A percentile compares a stretch with the other conserved stretches of the same genome.
These are phyloP conservation scores for Rousettus madagascariensis DNA, from an alignment of 2,797 vertebrate genomes.

Conservation along the genomic window DNA sequence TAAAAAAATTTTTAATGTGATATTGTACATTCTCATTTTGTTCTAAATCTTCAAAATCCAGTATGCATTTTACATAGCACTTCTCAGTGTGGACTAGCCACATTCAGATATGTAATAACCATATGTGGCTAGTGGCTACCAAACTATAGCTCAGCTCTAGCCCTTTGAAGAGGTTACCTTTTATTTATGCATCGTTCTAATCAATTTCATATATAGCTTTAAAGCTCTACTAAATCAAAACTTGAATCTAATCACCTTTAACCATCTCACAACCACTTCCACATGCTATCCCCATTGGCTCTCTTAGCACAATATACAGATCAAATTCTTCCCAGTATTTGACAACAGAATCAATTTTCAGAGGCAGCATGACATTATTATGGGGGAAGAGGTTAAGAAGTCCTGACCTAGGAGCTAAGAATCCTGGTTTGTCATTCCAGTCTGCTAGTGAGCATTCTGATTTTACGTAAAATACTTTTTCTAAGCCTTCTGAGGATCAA, in stretches of 20 bases:
- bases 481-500: neutral
- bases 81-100: neutral
- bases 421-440: neutral
- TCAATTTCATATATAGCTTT: neutral
- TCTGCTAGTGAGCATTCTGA: neutral
- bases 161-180: neutral
- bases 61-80: neutral
- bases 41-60: conserved; percentile 33
- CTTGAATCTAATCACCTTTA: neutral
- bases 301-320: neutral
- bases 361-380: neutral
- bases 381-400: neutral
- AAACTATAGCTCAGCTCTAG: neutral
- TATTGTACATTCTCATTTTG: neutral
- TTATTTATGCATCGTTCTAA: neutral
- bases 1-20: conserved; percentile 22
- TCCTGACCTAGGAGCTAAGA: neutral
- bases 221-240: conserved; percentile 8
- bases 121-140: neutral
- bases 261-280: neutral
- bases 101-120: neutral
- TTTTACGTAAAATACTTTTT: conserved; percentile 32
- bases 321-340: neutral
- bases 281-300: neutral
- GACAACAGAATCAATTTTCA: neutral